A percentile compares a stretch with the other conserved stretches of the same genome.
Conservation (phyloP, 23 tunicate species). For the Botrylloides violaceus region DNA sequence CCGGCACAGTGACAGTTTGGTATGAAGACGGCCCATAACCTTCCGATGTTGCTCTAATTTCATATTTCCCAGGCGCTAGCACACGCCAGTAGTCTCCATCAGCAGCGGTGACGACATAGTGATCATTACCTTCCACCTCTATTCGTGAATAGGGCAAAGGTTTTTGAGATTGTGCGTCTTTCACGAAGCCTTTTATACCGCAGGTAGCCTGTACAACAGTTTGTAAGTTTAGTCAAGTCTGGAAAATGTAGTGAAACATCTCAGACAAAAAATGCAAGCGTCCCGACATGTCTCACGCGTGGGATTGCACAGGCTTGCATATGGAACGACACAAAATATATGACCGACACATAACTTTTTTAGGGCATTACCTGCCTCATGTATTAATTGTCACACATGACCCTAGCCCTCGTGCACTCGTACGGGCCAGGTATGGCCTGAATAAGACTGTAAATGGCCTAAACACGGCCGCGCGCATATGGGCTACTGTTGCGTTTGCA, state of each 20-base stretch:
- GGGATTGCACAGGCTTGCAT: too few species aligned
- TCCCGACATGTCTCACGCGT: too few species aligned
- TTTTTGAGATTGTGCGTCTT: conserved; percentile 20
- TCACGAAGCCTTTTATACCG: conserved; percentile 68
- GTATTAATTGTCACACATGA: too few species aligned
- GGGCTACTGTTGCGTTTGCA: too few species aligned
- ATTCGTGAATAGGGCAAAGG: conserved; percentile 31
- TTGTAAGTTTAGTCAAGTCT: not conserved
- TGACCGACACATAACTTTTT: too few species aligned
- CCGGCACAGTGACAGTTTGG: conserved; percentile 41
- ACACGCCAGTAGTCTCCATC: conserved; percentile 82
- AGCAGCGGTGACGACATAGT: conserved; percentile 33
- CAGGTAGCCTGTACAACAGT: conserved; percentile 61
- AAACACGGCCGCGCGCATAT: too few species aligned
- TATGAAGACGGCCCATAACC: conserved; percentile 33
- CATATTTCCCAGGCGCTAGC: conserved; percentile 62
- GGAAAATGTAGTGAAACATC: not conserved
- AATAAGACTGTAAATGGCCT: too few species aligned
- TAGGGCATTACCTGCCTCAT: too few species aligned
- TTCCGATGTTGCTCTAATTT: conserved; percentile 21
- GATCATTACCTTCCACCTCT: conserved; percentile 30
- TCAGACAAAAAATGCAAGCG: not conserved
- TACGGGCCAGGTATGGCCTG: too few species aligned
- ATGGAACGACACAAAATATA: too few species aligned
- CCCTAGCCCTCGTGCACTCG: too few species aligned